These are phyloP conservation scores for Clunio marinus DNA, from an alignment of 2,888 invertebrate species.

Conservation along the genomic window DNA sequence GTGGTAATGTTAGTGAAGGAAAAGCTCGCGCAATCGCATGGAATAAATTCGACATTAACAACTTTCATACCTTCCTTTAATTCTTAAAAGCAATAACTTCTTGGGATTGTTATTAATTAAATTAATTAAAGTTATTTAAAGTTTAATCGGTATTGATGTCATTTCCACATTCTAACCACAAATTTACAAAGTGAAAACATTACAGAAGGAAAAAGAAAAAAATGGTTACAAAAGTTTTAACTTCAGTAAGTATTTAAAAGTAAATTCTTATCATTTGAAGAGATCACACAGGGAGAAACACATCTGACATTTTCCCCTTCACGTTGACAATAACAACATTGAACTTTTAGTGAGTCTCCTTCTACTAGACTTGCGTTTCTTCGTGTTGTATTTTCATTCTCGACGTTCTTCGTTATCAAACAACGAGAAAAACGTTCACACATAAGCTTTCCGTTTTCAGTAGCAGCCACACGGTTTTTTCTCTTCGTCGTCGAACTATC, in stretches of 20 bases:
- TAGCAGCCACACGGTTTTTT: slow-evolving; percentile 37
- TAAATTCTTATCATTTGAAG: neutral
- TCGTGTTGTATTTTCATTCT: neutral
- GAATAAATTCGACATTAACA: too few relatives aligned
- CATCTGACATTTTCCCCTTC: slow-evolving; percentile 22
- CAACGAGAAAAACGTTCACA: slow-evolving; percentile 34
- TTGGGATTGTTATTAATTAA: too few relatives aligned
- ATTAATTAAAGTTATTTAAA: too few relatives aligned
- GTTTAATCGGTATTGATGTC: too few relatives aligned
- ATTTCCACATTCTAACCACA: too few relatives aligned
- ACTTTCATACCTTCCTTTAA: too few relatives aligned
- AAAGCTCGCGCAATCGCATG: too few relatives aligned
- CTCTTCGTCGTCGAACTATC: slow-evolving; percentile 33
- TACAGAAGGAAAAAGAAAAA: too few relatives aligned
- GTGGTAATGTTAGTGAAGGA: too few relatives aligned
- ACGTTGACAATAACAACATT: slow-evolving; percentile 14
- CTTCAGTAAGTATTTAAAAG: neutral
- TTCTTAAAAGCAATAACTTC: too few relatives aligned
- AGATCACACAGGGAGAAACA: neutral
- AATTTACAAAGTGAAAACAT: too few relatives aligned
- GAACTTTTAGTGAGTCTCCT: neutral
- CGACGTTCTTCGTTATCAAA: slow-evolving; percentile 4
- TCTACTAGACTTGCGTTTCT: slow-evolving; percentile 2
- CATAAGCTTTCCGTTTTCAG: slow-evolving; percentile 37
- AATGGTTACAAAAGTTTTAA: too few relatives aligned